A percentile compares a stretch with the other conserved stretches of the same genome.
Evolutionary conservation across 2,797 vertebrate species (phyloP).

Genomic region (Pseudomugil gertrudae): DNA sequence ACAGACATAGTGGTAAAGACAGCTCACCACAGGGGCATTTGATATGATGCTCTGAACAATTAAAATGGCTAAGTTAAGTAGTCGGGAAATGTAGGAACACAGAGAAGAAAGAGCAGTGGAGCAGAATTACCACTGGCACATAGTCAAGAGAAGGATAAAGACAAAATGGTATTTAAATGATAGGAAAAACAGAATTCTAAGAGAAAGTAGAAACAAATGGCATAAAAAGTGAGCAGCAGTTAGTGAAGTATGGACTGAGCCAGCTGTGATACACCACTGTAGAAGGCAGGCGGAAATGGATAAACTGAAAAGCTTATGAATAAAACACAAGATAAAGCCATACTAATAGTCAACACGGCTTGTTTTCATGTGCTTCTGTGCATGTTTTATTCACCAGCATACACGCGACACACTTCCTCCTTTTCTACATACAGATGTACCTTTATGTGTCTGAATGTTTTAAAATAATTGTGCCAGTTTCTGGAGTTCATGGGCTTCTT

Average conservation of each 20-base stretch:
- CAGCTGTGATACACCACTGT: constrained; percentile 9
- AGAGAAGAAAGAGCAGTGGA: constrained; percentile 4
- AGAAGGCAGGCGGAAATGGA: constrained; percentile 28
- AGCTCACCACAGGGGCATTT: constrained; percentile 1
- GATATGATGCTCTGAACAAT: constrained; percentile 17
- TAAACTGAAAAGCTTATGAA: constrained; percentile 49
- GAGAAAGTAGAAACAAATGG: constrained; percentile 58
- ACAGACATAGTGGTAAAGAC: not conserved
- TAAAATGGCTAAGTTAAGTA: constrained; percentile 36
- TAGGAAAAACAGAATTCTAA: constrained; percentile 37
- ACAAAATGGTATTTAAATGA: constrained; percentile 47
- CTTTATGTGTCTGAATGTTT: constrained; percentile 32
- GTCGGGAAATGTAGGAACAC: constrained; percentile 17
- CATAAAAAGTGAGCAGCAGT: constrained; percentile 23
- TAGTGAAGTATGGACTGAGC: constrained; percentile 32
- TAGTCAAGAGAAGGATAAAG: constrained; percentile 17
- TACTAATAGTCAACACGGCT: constrained; percentile 28
- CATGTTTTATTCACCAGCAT: constrained; percentile 36
- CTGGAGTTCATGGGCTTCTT: constrained; percentile 26
- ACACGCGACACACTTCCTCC: constrained; percentile 13
- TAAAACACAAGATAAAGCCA: constrained; percentile 54
- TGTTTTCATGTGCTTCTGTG: constrained; percentile 27
- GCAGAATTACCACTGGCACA: constrained; percentile 20
- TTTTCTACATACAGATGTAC: constrained; percentile 21
- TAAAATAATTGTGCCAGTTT: constrained; percentile 48